Evolutionary conservation across 2,797 vertebrate genomes (phyloP), one percentile per base, ranked within the genome.

Genomic region (Gallinago stenura): DNA sequence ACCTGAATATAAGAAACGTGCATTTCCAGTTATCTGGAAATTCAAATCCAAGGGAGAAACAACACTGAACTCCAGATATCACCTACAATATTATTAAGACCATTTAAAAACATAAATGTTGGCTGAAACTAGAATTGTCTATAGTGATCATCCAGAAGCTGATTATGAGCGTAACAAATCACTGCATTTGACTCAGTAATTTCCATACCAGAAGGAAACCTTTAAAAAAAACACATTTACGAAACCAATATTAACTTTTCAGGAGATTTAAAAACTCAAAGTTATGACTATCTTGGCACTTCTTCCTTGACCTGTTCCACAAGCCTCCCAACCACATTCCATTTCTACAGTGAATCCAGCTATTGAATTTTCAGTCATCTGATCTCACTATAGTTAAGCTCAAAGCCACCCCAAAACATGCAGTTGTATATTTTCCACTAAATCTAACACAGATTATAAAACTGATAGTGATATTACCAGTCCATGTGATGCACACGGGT

Each of bases 381-480:
- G 37, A 64, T 56, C 66, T 86, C 43, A 85, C 66, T 50, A 19
- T 2, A 54, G 19, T 68, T 94, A 51, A 91, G 26, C 45, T 77
- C 66, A 88, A 81, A 83, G 61, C 21, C 33, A 69, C 35, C 30
- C 48, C 64, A 83, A 95, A 83, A 26, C 37, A 80, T 9, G 9
- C 37, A 46, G 21, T 31, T 53, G 16, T 35, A 12, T 37, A 69
- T 41, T 83, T 90, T 58, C 26, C 30, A 88, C 9, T 71, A 68
- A 62, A 60, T 69, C 28, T 78, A 82, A 81, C 41, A 90, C 4
- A 39, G 31, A 86, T 83, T 78, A 17, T 69, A 91, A 80, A 77
- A 41, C 6, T 15, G 75, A 68, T 90, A 71, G 17, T 81, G 72
- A 76, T 71, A 90, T 97, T 96, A 98, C 98, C 97, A 21, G 46